phyloP scores from a whole-genome alignment of 2,888 invertebrate species.

The Lasioglossum figueresi region DNA sequence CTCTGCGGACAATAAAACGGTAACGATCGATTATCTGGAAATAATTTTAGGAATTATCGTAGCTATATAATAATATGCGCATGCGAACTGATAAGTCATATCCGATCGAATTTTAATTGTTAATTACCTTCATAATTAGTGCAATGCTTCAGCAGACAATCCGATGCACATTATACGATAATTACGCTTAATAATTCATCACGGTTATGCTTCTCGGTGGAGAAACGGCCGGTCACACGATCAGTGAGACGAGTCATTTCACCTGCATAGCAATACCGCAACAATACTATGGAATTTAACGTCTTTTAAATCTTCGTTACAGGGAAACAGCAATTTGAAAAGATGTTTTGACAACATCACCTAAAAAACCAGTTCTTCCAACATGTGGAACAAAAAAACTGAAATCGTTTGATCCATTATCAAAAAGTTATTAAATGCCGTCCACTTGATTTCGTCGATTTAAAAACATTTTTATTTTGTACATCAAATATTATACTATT shows the following conservation, averaged over 20 bases:
- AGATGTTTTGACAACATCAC: too few species aligned
- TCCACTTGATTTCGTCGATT: background rate
- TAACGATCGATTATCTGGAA: conserved; percentile 43
- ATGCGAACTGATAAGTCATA: conserved; percentile 36
- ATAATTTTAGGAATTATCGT: conserved; percentile 46
- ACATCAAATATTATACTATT: background rate
- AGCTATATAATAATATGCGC: conserved; percentile 21
- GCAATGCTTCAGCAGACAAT: conserved; percentile 11
- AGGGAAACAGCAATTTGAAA: too few species aligned
- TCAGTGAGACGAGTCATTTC: background rate
- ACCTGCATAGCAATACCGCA: too few species aligned
- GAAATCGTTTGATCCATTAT: too few species aligned
- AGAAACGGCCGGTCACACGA: background rate
- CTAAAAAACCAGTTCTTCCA: too few species aligned
- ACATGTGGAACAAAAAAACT: too few species aligned
- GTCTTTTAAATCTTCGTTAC: background rate
- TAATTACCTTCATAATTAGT: conserved; percentile 43
- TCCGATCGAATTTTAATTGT: conserved; percentile 36
- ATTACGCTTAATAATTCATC: conserved; percentile 33
- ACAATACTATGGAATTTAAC: background rate
- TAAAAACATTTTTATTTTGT: background rate
- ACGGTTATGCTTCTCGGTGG: background rate
- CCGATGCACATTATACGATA: conserved; percentile 21
- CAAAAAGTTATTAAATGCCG: background rate
- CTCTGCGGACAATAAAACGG: conserved; percentile 19